Percentiles rank a stretch among this genome's conserved stretches.
Conservation (phyloP, 2,888 invertebrate genomes). For the Junonia oenone region DNA sequence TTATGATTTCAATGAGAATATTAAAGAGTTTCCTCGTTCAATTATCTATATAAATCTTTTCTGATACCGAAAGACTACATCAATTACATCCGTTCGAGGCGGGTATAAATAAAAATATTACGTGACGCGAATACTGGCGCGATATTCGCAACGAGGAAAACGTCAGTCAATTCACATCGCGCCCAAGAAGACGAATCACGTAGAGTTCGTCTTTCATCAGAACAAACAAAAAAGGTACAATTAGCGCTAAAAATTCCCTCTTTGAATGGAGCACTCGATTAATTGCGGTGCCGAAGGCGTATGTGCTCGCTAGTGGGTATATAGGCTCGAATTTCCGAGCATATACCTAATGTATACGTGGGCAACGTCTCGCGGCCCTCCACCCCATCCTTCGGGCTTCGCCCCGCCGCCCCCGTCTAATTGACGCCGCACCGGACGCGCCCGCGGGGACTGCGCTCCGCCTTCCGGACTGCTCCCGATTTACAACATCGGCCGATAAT, state of each 20-base stretch:
- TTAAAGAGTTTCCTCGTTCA: background rate
- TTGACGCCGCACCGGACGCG: constrained; percentile 70
- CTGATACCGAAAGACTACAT: background rate
- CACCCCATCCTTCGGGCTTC: constrained; percentile 36
- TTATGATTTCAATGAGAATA: background rate
- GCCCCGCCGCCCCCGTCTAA: constrained; percentile 58
- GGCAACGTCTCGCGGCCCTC: constrained; percentile 48
- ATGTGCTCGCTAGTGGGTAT: constrained; percentile 40
- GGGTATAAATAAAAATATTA: constrained; percentile 27
- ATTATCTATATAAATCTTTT: background rate
- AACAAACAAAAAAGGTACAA: constrained; percentile 33
- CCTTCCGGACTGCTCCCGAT: constrained; percentile 60
- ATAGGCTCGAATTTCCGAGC: constrained; percentile 69
- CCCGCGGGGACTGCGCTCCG: constrained; percentile 64
- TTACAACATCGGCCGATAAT: constrained; percentile 73
- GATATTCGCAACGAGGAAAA: constrained; percentile 46
- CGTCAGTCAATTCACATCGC: constrained; percentile 52
- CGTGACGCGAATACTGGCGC: constrained; percentile 29
- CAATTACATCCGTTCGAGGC: constrained; percentile 17
- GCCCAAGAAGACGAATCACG: constrained; percentile 40
- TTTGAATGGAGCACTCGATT: constrained; percentile 50
- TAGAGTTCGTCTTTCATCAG: constrained; percentile 40
- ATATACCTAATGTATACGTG: constrained; percentile 56
- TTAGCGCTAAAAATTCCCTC: constrained; percentile 37
- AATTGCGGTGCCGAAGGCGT: constrained; percentile 59